A percentile compares a stretch with the other conserved stretches of the same genome.
phyloP scores from a whole-genome alignment of 2,113 vertebrate genomes.

The Sapayoa aenigma region DNA sequence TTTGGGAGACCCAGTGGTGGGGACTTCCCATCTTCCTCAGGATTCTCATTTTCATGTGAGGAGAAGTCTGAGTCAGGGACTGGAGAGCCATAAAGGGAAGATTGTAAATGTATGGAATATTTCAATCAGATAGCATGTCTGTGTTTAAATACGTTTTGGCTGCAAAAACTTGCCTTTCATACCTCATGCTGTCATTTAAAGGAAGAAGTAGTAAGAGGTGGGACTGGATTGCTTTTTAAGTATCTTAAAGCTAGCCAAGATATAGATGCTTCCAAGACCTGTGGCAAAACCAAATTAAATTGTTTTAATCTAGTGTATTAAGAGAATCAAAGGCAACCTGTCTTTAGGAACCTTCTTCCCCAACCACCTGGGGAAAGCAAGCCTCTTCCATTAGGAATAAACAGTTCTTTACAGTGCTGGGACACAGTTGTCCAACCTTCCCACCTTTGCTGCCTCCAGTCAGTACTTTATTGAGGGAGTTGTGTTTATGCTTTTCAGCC shows the following conservation, averaged over 20 bases:
- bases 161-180: neutral
- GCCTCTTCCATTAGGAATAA: neutral
- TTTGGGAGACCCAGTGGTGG: neutral
- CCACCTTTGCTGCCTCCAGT: neutral
- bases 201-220: conserved; percentile 15
- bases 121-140: neutral
- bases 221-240: conserved; percentile 4
- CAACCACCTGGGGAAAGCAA: neutral
- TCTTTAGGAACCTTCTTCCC: neutral
- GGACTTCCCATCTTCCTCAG: neutral
- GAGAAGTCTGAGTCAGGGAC: neutral
- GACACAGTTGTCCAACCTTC: neutral
- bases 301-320: conserved; percentile 6
- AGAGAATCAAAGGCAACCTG: neutral
- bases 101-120: neutral
- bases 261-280: conserved; percentile 1
- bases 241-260: conserved; percentile 22
- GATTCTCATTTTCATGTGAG: neutral
- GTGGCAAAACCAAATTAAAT: conserved; percentile 12
- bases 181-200: neutral
- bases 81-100: neutral
- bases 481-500: neutral
- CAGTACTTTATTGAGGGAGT: neutral
- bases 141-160: conserved; percentile 2
- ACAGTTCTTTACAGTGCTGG: neutral